These are phyloP conservation scores for Megathymus violae DNA, from an alignment of 1,140 invertebrate genomes.

Conservation along the genomic window DNA sequence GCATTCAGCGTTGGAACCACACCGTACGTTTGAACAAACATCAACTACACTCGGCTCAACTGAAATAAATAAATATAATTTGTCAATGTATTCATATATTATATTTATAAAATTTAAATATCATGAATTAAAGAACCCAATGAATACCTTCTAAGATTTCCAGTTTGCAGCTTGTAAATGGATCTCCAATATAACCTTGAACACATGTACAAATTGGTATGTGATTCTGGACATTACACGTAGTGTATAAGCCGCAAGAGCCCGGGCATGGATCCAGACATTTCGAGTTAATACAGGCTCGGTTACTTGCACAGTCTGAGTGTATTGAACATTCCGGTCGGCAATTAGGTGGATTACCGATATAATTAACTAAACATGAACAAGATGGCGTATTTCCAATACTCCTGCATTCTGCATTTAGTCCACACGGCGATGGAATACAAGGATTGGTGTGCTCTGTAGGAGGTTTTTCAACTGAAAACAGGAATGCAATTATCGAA, in stretches of 20 bases:
- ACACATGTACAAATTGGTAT: slow-evolving; percentile 87
- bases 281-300: slow-evolving; percentile 87
- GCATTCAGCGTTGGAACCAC: slow-evolving; percentile 91
- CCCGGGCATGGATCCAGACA: slow-evolving; percentile 90
- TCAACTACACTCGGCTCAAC: slow-evolving; percentile 79
- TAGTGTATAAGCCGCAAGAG: slow-evolving; percentile 87
- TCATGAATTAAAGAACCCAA: too few relatives aligned
- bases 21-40: slow-evolving; percentile 87
- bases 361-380: slow-evolving; percentile 86
- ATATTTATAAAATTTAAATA: too few relatives aligned
- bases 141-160: slow-evolving; percentile 85
- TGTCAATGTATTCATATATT: too few relatives aligned
- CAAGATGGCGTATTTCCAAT: slow-evolving; percentile 86
- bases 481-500: slow-evolving; percentile 74
- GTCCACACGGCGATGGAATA: slow-evolving; percentile 88
- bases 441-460: slow-evolving; percentile 83
- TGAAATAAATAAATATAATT: slow-evolving; percentile 67
- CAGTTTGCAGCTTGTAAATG: slow-evolving; percentile 86
- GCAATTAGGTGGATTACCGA: slow-evolving; percentile 89
- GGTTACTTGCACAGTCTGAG: slow-evolving; percentile 85
- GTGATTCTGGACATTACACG: slow-evolving; percentile 87
- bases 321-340: slow-evolving; percentile 88
- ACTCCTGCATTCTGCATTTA: slow-evolving; percentile 87
- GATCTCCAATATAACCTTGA: slow-evolving; percentile 88
- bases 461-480: slow-evolving; percentile 67